Evolutionary conservation across 30 jellyfish, hydroid and myxozoan species (phyloP).

Genomic region (Mastigias papua): DNA sequence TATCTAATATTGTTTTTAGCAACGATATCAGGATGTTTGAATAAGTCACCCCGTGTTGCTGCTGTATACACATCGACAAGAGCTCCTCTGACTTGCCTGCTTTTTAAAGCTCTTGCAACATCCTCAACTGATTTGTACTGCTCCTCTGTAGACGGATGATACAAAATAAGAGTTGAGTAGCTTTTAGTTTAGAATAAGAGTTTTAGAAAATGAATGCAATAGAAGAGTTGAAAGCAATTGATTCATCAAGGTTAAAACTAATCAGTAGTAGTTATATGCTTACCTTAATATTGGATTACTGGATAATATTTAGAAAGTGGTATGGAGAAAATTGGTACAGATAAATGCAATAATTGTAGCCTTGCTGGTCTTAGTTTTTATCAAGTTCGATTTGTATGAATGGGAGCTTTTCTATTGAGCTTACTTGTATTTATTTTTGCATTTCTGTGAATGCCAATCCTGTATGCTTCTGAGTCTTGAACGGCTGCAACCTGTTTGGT

Average conservation of each 20-base stretch:
- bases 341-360: too few relatives aligned
- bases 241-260: too few relatives aligned
- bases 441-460: conserved; percentile 38
- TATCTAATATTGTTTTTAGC: conserved; percentile 1
- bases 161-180: too few relatives aligned
- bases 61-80: conserved; percentile 41
- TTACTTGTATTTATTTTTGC: conserved; percentile 33
- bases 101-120: conserved; percentile 20
- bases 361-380: too few relatives aligned
- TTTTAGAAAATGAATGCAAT: too few relatives aligned
- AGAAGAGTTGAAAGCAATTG: too few relatives aligned
- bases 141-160: conserved; percentile 1
- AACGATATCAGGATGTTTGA: conserved; percentile 39
- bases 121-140: conserved; percentile 43
- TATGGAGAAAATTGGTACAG: too few relatives aligned
- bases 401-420: neutral
- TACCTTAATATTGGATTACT: too few relatives aligned
- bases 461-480: conserved; percentile 34
- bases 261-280: too few relatives aligned
- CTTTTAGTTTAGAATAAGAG: too few relatives aligned
- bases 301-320: too few relatives aligned
- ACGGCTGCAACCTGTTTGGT: conserved; percentile 58
- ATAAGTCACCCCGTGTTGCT: conserved; percentile 34
- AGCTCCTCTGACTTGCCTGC: conserved; percentile 41
- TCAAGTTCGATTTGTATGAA: too few relatives aligned